Base-by-base conservation (phyloP, 1,140 invertebrate genomes). In the Vollenhovia emeryi region DNA sequence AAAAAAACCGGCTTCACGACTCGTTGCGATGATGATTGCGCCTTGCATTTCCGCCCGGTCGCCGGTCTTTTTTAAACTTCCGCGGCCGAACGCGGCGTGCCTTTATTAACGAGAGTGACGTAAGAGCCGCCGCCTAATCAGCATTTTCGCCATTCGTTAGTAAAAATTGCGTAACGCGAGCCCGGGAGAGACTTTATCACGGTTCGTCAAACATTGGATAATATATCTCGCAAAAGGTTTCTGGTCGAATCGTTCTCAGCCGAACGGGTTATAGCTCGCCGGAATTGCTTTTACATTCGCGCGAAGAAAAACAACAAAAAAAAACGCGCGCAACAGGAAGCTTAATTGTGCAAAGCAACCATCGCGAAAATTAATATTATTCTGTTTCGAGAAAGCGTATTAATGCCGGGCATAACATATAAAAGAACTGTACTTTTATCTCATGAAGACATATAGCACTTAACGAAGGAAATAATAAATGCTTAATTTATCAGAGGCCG, bases 131-230 rank as follows among this genome's bases (percentile, higher is more conserved):
- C 27, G 27, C 5, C 6, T 68, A 52, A 50, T 40, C 52, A 43
- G 52, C 36, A 75, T 79, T 79, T 66, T 66, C 9, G 75, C n/a
- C 52, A 79, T 24, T 71, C 13, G 62, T 45, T 24, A 55, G 33
- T 13, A 33, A 76, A n/a, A 73, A 84, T 87, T 84, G 27, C 45
- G 59, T 74, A 85, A 88, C 5, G 7, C n/a, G 24, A 24, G n/a
- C 21, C 0, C 3, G 1, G 7, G 59, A 2, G 36, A 69, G 59
- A 86, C 64, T 71, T 69, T 68, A 52, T 40, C 36, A 68, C 71
- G 71, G 27, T 55, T 24, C 68, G 57, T 33, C 73, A 52, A 52
- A 57, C 62, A 68, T 59, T 59, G 45, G 52, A 79, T 79, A 73
- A 66, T 66, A 52, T 71, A 43, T 21, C 36, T 21, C 27, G 55